Percentiles rank a stretch among this genome's conserved stretches.
phyloP scores from a whole-genome alignment of 1,140 invertebrate species.

The Apis dorsata region DNA sequence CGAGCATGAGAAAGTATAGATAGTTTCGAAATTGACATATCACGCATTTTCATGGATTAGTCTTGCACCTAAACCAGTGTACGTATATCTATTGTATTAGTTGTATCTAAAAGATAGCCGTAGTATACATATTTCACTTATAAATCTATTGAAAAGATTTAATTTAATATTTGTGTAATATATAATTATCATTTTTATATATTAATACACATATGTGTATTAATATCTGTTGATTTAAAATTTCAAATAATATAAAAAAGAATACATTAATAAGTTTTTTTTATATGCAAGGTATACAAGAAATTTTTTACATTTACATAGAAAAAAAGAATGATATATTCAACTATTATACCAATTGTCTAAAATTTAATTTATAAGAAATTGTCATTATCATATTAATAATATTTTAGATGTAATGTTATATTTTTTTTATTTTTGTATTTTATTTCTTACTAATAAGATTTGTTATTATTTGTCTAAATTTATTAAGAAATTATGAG shows the following conservation, averaged over 20 bases:
- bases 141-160: background rate
- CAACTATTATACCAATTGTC: background rate
- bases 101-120: constrained; percentile 22
- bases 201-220: background rate
- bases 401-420: background rate
- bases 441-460: background rate
- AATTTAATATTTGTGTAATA: background rate
- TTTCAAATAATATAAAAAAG: background rate
- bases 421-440: background rate
- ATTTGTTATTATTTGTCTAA: background rate
- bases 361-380: constrained; percentile 2
- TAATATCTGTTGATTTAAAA: background rate
- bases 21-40: constrained; percentile 56
- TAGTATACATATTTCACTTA: constrained; percentile 1
- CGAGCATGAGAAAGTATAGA: constrained; percentile 27
- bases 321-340: background rate
- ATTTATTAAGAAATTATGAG: background rate
- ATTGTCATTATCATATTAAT: background rate
- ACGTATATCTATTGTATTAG: constrained; percentile 27
- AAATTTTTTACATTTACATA: background rate
- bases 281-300: background rate
- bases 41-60: constrained; percentile 38
- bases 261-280: background rate
- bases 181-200: constrained; percentile 4
- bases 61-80: constrained; percentile 28